Evolutionary conservation across 2,113 vertebrate species (phyloP).

Genomic region (Crocuta crocuta): DNA sequence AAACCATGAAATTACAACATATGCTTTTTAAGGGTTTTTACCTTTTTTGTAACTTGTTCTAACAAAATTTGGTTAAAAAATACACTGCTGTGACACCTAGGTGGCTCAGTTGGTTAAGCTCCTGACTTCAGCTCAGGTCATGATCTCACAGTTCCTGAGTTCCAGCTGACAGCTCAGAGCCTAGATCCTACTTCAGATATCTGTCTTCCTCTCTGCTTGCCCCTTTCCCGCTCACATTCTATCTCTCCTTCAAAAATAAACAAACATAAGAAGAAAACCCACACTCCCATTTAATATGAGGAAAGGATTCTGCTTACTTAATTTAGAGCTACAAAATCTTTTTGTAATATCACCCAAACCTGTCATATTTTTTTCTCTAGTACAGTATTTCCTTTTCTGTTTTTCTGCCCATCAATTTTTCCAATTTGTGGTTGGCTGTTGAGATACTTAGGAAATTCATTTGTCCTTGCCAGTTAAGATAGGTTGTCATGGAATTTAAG

Average conservation of each 20-base stretch:
- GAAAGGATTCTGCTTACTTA: neutral
- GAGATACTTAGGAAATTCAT: neutral
- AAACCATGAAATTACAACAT: neutral
- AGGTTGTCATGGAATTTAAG: neutral
- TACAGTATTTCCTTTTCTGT: neutral
- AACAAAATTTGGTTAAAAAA: constrained; percentile 11
- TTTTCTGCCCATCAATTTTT: neutral
- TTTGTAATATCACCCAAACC: neutral
- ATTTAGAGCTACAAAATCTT: neutral
- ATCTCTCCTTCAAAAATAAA: too few relatives aligned
- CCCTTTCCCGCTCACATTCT: too few relatives aligned
- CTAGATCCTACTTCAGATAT: too few relatives aligned
- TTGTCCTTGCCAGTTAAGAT: neutral
- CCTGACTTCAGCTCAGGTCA: too few relatives aligned
- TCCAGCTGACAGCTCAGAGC: too few relatives aligned
- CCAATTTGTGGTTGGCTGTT: neutral
- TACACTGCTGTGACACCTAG: neutral
- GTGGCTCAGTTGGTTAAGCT: too few relatives aligned
- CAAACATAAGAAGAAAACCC: too few relatives aligned
- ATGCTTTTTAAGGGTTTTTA: neutral
- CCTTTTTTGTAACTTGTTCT: neutral
- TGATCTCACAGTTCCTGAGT: too few relatives aligned
- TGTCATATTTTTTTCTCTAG: neutral
- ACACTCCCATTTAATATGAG: neutral
- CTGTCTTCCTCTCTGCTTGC: too few relatives aligned